These are phyloP conservation scores for Stenotaenia linearis DNA, from an alignment of 2,888 invertebrate species.

Conservation along the genomic window DNA sequence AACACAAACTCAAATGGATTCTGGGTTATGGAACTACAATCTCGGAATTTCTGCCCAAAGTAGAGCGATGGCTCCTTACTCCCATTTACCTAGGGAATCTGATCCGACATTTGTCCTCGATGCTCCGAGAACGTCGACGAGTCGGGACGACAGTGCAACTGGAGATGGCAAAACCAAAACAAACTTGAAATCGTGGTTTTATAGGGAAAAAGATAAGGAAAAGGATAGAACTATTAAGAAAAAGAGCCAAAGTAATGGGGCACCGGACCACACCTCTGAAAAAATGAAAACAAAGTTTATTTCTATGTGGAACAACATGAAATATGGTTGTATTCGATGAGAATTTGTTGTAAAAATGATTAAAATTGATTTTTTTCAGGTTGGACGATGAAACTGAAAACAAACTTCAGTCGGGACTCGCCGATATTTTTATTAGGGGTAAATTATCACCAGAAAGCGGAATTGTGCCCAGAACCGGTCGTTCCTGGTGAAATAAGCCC, in stretches of 20 bases:
- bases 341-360: background rate
- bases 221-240: background rate
- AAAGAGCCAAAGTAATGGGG: background rate
- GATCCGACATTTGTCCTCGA: background rate
- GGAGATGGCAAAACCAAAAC: background rate
- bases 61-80: background rate
- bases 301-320: constrained; percentile 88
- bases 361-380: constrained; percentile 46
- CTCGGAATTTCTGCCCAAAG: background rate
- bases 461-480: constrained; percentile 46
- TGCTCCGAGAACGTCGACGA: background rate
- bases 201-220: background rate
- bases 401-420: constrained; percentile 73
- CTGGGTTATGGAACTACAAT: background rate
- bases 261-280: constrained; percentile 26
- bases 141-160: background rate
- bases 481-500: background rate
- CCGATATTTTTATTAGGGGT: constrained; percentile 80
- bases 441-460: constrained; percentile 69
- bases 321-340: constrained; percentile 58
- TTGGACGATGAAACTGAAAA: constrained; percentile 72
- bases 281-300: constrained; percentile 69
- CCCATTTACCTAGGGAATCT: background rate
- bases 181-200: background rate
- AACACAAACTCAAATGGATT: background rate